Base-by-base conservation (phyloP, 2,888 invertebrate species). In the Slavum lentiscoides region DNA sequence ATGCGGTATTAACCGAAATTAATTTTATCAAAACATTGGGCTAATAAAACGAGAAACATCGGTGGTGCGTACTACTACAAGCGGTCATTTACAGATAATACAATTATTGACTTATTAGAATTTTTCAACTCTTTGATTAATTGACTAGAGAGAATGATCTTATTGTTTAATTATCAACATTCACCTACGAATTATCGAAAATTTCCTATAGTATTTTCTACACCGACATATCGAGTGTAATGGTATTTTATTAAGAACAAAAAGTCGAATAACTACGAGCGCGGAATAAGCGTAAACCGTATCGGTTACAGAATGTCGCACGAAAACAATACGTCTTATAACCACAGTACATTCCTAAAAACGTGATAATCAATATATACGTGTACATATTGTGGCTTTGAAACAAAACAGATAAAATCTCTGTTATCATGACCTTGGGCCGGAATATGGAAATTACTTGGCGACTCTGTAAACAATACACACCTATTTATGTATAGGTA, bases 391-490 rank as follows among this genome's bases (percentile, higher is more conserved):
- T 21, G 9, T 2, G 0, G 30, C 19, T 17, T 53, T 17, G 4
- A 49, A 23, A 64, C 11, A 37, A 58, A 66, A 66, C 66, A 75
- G 66, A 75, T 66, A 74, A 53, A 53, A 58, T 2, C 30, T 43
- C 21, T 55, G 7, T 17, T 68, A 67, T 58, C 19, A 49, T 76
- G 68, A 76, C 75, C 75, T 76, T 76, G 75, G 21, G 13, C 0
- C 0, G 13, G 11, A 53, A 43, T 43, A 43, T 49, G 11, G 11
- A 49, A 49, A 67, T 43, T 21, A 1, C 43, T 23, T 17, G 21
- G 7, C 15, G 19, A 43, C 21, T 15, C 7, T 0, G 8, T 21
- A 2, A 67, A 67, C 55, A 8, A 13, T 13, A 49, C 13, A 49
- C 15, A 3, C 49, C 8, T 49, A 49, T 9, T 13, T 13, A 15